Conservation (phyloP, 2,888 invertebrate species). For the Itoplectis maculator region DNA sequence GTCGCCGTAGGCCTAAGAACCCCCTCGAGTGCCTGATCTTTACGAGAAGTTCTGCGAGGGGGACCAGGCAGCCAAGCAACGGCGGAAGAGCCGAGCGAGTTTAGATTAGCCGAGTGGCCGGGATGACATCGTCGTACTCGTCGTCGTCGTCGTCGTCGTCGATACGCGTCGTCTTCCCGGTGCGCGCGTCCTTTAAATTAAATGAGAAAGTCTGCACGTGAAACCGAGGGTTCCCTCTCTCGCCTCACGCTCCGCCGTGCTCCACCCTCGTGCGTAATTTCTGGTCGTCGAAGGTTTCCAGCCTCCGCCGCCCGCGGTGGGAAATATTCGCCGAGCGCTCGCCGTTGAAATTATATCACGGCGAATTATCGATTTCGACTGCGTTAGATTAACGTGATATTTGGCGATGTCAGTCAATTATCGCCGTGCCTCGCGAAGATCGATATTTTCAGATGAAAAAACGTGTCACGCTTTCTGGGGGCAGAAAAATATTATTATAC, state of each 20-base stretch:
- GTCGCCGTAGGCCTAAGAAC: conserved; percentile 13
- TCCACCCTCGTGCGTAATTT: conserved; percentile 22
- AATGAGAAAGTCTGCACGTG: conserved; percentile 55
- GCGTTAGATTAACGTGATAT: neutral
- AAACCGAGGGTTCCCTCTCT: conserved; percentile 23
- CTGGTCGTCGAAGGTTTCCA: conserved; percentile 2
- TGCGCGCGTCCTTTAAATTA: conserved; percentile 58
- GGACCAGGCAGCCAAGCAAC: conserved; percentile 22
- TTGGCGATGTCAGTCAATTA: neutral
- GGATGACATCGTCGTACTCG: conserved; percentile 57
- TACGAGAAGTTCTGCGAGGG: conserved; percentile 38
- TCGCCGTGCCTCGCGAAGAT: neutral
- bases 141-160: conserved; percentile 36
- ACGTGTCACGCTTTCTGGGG: no score
- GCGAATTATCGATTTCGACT: neutral
- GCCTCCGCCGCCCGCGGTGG: no score
- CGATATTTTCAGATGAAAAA: no score
- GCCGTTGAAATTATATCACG: neutral
- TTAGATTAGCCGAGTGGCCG: conserved; percentile 65
- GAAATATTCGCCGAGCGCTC: neutral
- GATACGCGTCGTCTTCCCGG: conserved; percentile 57
- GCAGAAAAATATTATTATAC: no score
- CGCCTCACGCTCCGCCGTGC: neutral
- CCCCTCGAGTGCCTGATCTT: conserved; percentile 48
- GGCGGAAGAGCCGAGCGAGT: conserved; percentile 50